These are phyloP conservation scores for Onthophagus taurus DNA, from an alignment of 1,140 invertebrate species.

Conservation along the genomic window DNA sequence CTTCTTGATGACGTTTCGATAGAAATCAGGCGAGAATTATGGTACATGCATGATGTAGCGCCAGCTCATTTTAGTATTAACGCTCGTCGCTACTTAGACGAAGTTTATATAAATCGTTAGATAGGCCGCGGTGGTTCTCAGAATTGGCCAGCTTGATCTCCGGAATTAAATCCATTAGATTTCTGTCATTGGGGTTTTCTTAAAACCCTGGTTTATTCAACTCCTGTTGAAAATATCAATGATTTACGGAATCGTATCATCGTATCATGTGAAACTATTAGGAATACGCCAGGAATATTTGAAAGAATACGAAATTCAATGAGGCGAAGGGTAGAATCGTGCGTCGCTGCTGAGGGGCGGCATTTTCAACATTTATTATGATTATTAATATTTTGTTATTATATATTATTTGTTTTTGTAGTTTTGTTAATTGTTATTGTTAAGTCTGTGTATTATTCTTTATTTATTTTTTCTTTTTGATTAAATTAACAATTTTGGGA, in stretches of 20 bases:
- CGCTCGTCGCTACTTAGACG: too few species aligned
- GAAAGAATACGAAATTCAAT: constrained; percentile 7
- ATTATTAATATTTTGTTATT: not conserved
- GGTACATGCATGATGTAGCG: too few species aligned
- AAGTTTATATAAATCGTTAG: constrained; percentile 17
- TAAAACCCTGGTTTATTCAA: constrained; percentile 18
- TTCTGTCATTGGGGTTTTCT: constrained; percentile 31
- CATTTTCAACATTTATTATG: too few species aligned
- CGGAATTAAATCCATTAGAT: constrained; percentile 24
- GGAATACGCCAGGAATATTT: constrained; percentile 8
- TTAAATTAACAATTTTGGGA: too few species aligned
- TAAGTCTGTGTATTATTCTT: too few species aligned
- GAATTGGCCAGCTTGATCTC: constrained; percentile 22
- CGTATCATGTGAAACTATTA: constrained; percentile 5
- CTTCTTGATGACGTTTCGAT: too few species aligned
- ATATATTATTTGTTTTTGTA: not conserved
- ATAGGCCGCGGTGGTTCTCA: constrained; percentile 19
- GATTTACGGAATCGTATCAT: constrained; percentile 9
- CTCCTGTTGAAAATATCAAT: constrained; percentile 5
- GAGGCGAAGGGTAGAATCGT: constrained; percentile 3
- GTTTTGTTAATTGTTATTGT: too few species aligned
- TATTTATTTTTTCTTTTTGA: too few species aligned
- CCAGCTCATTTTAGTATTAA: too few species aligned
- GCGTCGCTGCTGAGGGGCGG: too few species aligned
- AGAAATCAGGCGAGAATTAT: too few species aligned